Conservation (phyloP, 2,797 vertebrate species). For the Silurus aristotelis region DNA sequence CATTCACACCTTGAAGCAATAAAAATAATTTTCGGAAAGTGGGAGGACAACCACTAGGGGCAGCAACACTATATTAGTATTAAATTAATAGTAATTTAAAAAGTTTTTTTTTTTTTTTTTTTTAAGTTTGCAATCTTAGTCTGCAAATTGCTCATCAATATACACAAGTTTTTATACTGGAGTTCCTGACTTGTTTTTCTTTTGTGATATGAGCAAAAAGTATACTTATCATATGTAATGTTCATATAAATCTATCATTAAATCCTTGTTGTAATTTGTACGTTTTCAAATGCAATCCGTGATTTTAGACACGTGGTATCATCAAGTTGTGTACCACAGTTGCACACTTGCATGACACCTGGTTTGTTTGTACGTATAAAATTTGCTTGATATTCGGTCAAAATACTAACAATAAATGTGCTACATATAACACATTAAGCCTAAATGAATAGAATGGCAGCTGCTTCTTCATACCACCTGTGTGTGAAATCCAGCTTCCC, state of each 20-base stretch:
- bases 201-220: not conserved
- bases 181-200: not conserved
- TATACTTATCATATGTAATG: no score
- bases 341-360: not conserved
- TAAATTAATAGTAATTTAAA: no score
- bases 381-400: not conserved
- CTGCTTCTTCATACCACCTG: not conserved
- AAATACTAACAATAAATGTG: not conserved
- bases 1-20: not conserved
- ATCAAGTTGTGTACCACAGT: no score
- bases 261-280: no score
- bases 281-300: not conserved
- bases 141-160: not conserved
- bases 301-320: not conserved
- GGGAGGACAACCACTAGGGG: not conserved
- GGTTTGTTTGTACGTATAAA: not conserved
- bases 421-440: not conserved
- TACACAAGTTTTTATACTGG: not conserved
- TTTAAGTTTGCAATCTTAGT: not conserved
- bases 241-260: no score
- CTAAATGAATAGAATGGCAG: not conserved
- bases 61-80: not conserved
- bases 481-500: not conserved
- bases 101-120: no score
- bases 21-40: not conserved